Conservation (phyloP, 2,888 invertebrate genomes). For the Cecidostiba fungosa region DNA sequence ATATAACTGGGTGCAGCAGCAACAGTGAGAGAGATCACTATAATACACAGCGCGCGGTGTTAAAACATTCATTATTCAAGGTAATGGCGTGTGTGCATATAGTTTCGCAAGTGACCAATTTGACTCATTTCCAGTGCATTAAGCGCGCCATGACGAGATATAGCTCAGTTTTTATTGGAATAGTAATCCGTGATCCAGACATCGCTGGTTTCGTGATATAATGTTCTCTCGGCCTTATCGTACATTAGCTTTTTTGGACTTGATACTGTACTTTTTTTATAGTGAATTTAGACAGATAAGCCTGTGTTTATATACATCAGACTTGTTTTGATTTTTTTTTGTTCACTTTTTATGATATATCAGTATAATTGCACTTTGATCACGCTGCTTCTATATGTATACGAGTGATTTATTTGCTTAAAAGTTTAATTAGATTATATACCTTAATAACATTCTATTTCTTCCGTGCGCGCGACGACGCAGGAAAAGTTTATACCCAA, state of each 20-base stretch:
- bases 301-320: background rate
- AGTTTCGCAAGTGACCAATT: constrained; percentile 39
- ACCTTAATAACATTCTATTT: constrained; percentile 20
- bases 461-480: background rate
- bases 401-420: background rate
- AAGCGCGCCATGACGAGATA: background rate
- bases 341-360: no score
- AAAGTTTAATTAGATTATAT: background rate
- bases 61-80: constrained; percentile 37
- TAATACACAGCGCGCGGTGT: background rate
- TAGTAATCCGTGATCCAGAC: constrained; percentile 30
- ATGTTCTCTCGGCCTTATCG: background rate
- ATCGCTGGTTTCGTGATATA: constrained; percentile 23
- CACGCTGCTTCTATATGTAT: background rate
- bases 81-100: background rate
- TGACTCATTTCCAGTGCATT: constrained; percentile 15
- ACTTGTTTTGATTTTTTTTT: background rate
- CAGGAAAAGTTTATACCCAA: background rate
- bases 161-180: constrained; percentile 38
- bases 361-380: background rate
- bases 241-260: background rate
- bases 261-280: background rate
- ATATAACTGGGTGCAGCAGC: background rate
- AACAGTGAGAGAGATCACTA: background rate
- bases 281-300: background rate